phyloP scores from a whole-genome alignment of 2,797 vertebrate genomes.

The Lindbergichthys nudifrons region DNA sequence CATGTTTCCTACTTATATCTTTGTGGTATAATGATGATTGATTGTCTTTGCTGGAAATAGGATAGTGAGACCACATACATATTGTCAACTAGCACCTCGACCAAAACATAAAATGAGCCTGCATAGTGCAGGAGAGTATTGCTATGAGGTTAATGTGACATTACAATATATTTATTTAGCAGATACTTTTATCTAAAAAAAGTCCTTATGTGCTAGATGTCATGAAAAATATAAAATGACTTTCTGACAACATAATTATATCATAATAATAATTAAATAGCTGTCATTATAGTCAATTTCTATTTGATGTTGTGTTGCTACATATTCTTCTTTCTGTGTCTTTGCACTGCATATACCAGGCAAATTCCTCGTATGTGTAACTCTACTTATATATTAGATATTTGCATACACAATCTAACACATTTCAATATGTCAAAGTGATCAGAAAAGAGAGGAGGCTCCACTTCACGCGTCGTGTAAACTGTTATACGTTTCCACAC shows the following conservation, averaged over 20 bases:
- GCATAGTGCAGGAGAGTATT: background rate
- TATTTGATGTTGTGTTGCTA: too few relatives aligned
- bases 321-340: too few relatives aligned
- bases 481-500: conserved; percentile 72
- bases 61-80: conserved; percentile 1
- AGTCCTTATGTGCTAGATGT: background rate
- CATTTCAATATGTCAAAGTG: conserved; percentile 28
- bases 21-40: background rate
- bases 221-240: background rate
- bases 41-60: background rate
- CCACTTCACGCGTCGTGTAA: conserved; percentile 68
- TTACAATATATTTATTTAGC: background rate
- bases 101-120: conserved; percentile 1
- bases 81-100: background rate
- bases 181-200: background rate
- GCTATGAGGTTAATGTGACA: background rate
- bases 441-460: conserved; percentile 44
- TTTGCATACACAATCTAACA: conserved; percentile 1
- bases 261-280: too few relatives aligned
- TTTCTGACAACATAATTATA: too few relatives aligned
- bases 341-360: too few relatives aligned
- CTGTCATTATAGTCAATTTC: too few relatives aligned
- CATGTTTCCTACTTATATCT: background rate
- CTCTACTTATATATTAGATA: background rate
- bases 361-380: too few relatives aligned